Percentiles rank a stretch among this genome's conserved stretches.
These are phyloP conservation scores for Lasioglossum vierecki DNA, from an alignment of 2,888 invertebrate species.

Conservation along the genomic window DNA sequence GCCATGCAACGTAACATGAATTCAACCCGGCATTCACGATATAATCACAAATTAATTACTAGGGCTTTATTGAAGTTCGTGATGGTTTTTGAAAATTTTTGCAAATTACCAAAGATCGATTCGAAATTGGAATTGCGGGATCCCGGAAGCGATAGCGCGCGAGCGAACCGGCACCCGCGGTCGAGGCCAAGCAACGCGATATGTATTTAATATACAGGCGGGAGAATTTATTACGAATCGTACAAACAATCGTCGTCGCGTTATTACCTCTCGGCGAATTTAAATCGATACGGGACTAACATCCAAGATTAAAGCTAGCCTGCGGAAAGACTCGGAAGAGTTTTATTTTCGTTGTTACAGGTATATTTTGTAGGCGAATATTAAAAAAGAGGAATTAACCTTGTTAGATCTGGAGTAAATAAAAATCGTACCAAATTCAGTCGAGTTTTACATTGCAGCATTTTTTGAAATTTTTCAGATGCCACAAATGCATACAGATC, in stretches of 20 bases:
- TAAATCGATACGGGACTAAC: neutral
- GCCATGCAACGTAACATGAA: slow-evolving; percentile 69
- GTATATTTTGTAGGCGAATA: too few species aligned
- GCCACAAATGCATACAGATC: too few species aligned
- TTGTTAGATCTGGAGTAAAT: too few species aligned
- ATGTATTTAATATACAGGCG: slow-evolving; percentile 53
- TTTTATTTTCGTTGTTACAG: neutral
- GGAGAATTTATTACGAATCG: slow-evolving; percentile 50
- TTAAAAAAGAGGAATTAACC: too few species aligned
- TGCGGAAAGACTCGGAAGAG: neutral
- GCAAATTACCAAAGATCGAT: slow-evolving; percentile 67
- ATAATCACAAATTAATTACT: slow-evolving; percentile 74
- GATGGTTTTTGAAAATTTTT: slow-evolving; percentile 70
- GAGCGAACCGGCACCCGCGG: slow-evolving; percentile 16
- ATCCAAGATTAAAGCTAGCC: neutral
- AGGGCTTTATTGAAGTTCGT: slow-evolving; percentile 72
- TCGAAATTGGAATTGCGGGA: slow-evolving; percentile 70
- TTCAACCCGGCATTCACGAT: slow-evolving; percentile 69
- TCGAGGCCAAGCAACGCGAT: slow-evolving; percentile 47
- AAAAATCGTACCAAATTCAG: too few species aligned
- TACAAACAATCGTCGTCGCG: slow-evolving; percentile 33
- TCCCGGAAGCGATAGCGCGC: slow-evolving; percentile 23
- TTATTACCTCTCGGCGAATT: neutral
- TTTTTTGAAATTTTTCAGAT: too few species aligned
- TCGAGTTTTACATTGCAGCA: too few species aligned